phyloP scores from a whole-genome alignment of 37 sponge, comb jelly and placozoan species.

The Axinella damicornis region DNA sequence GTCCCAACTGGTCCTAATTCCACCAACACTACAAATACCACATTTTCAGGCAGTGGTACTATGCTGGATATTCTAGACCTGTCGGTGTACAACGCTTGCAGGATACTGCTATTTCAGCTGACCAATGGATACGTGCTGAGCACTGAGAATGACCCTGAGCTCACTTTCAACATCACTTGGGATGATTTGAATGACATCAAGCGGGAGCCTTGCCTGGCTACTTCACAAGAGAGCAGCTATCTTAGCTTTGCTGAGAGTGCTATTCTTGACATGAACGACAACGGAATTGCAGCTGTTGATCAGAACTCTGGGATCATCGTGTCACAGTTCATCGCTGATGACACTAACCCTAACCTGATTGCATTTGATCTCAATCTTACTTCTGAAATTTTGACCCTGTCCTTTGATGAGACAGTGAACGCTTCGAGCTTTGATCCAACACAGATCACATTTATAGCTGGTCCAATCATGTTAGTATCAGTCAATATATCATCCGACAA shows the following conservation, averaged over 20 bases:
- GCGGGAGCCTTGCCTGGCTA: constrained; percentile 57
- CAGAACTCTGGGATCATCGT: constrained; percentile 36
- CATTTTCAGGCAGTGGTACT: constrained; percentile 17
- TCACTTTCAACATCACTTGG: constrained; percentile 56
- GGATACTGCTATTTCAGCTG: constrained; percentile 24
- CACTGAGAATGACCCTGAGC: constrained; percentile 36
- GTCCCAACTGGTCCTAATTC: background rate
- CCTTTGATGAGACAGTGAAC: constrained; percentile 92
- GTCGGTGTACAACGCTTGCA: constrained; percentile 30
- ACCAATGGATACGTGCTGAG: constrained; percentile 22
- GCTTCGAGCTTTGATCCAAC: constrained; percentile 70
- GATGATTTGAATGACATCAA: constrained; percentile 85
- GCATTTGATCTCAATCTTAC: constrained; percentile 77
- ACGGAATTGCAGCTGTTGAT: constrained; percentile 56
- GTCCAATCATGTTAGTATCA: background rate
- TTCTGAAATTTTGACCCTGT: constrained; percentile 64
- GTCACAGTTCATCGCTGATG: constrained; percentile 50
- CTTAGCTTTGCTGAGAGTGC: constrained; percentile 48
- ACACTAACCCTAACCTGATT: constrained; percentile 35
- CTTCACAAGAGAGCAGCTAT: constrained; percentile 41
- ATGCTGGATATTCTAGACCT: background rate
- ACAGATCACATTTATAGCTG: constrained; percentile 48
- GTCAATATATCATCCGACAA: constrained; percentile 33
- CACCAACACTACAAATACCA: constrained; percentile 10
- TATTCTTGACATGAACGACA: constrained; percentile 83